Conservation (phyloP, 2,797 vertebrate species). For the Xerus rutilus region DNA sequence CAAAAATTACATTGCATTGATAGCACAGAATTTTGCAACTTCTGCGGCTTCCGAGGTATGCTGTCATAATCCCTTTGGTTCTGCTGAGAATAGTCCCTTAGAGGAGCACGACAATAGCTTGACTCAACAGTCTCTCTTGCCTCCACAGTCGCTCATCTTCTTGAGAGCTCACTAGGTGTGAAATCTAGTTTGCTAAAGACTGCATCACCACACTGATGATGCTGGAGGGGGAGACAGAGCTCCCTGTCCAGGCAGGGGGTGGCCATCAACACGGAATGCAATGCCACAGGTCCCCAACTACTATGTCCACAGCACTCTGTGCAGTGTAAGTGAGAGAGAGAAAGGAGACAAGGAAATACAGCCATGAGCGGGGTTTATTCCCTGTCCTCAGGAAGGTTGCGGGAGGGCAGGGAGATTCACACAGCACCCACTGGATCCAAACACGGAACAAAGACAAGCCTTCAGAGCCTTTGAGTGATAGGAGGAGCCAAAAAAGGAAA, state of each 20-base stretch:
- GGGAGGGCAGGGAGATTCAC: not conserved
- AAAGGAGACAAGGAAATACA: not conserved
- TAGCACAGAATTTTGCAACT: slow-evolving; percentile 55
- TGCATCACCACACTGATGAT: not conserved
- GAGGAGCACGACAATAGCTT: slow-evolving; percentile 44
- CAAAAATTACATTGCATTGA: slow-evolving; percentile 48
- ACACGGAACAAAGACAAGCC: not conserved
- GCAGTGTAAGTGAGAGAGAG: not conserved
- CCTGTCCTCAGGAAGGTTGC: not conserved
- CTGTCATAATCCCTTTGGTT: slow-evolving; percentile 45
- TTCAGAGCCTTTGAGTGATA: not conserved
- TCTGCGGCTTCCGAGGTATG: not conserved
- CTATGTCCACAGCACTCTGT: not conserved
- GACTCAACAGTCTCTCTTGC: slow-evolving; percentile 48
- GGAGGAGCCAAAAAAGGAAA: not conserved
- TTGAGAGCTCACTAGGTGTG: slow-evolving; percentile 46
- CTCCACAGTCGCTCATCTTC: not conserved
- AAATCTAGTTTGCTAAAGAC: slow-evolving; percentile 58
- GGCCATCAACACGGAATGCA: not conserved
- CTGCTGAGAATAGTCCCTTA: slow-evolving; percentile 40
- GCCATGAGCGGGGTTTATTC: not conserved
- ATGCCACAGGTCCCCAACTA: not conserved
- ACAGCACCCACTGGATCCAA: not conserved
- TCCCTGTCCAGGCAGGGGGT: not conserved
- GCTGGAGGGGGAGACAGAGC: not conserved